Evolutionary conservation across 2,888 invertebrate genomes (phyloP).

Genomic region (Leucophenga montana): DNA sequence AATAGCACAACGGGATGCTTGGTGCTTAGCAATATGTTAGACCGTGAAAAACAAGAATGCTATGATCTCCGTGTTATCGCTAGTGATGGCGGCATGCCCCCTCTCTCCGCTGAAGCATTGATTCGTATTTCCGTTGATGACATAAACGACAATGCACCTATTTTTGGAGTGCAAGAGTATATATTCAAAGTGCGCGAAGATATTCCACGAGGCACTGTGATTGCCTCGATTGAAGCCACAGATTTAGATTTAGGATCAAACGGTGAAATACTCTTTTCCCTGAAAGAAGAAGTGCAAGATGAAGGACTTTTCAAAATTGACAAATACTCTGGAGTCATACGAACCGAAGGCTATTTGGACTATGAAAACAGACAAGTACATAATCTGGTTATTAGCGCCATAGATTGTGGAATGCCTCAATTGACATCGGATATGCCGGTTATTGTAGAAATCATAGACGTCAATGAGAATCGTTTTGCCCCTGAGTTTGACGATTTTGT

Average conservation of each 20-base stretch:
- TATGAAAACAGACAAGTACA: slow-evolving; percentile 93
- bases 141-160: slow-evolving; percentile 91
- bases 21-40: slow-evolving; percentile 82
- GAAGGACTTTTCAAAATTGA: slow-evolving; percentile 83
- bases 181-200: slow-evolving; percentile 91
- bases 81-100: slow-evolving; percentile 80
- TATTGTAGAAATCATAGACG: slow-evolving; percentile 91
- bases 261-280: slow-evolving; percentile 86
- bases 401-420: slow-evolving; percentile 88
- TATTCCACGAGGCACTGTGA: slow-evolving; percentile 88
- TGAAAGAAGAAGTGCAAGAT: slow-evolving; percentile 76
- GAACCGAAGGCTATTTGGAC: slow-evolving; percentile 85
- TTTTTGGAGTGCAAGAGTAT: slow-evolving; percentile 84
- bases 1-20: slow-evolving; percentile 85
- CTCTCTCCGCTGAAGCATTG: slow-evolving; percentile 85
- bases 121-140: slow-evolving; percentile 89
- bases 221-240: slow-evolving; percentile 85
- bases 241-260: slow-evolving; percentile 91
- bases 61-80: slow-evolving; percentile 88
- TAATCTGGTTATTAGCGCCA: slow-evolving; percentile 88
- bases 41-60: slow-evolving; percentile 87
- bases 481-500: slow-evolving; percentile 89
- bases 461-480: slow-evolving; percentile 91
- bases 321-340: slow-evolving; percentile 86
- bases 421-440: slow-evolving; percentile 86